Percentiles rank a stretch among this genome's conserved stretches.
Conservation (phyloP, 2,113 vertebrate species). For the Strigops habroptila region DNA sequence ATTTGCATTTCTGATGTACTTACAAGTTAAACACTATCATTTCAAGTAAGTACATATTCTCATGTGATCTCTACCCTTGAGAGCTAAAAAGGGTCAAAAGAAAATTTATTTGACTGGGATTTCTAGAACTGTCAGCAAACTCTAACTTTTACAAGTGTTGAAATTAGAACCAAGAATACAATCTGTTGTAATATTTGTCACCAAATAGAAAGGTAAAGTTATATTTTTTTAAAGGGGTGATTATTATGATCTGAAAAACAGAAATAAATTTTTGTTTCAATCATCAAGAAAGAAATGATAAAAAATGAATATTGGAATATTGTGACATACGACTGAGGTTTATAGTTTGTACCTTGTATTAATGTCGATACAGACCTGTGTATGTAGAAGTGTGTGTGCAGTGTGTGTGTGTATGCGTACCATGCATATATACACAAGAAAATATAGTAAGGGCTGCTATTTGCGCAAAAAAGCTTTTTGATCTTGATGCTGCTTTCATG, state of each 20-base stretch:
- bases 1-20: not conserved
- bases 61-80: too few species aligned
- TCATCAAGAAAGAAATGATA: not conserved
- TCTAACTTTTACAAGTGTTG: not conserved
- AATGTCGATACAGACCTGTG: not conserved
- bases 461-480: not conserved
- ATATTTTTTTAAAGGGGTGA: not conserved
- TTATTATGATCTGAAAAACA: not conserved
- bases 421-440: not conserved
- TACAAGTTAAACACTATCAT: not conserved
- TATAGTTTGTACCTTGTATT: not conserved
- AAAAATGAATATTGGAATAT: not conserved
- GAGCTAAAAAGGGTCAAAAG: not conserved
- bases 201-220: not conserved
- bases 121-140: not conserved
- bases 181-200: not conserved
- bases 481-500: not conserved
- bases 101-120: not conserved
- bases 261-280: not conserved
- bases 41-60: not conserved
- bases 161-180: not conserved
- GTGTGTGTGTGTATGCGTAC: not conserved
- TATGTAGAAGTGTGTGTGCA: not conserved
- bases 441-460: not conserved
- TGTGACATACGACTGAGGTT: not conserved